phyloP scores from a whole-genome alignment of 2,797 vertebrate genomes.

The Artibeus jamaicensis region DNA sequence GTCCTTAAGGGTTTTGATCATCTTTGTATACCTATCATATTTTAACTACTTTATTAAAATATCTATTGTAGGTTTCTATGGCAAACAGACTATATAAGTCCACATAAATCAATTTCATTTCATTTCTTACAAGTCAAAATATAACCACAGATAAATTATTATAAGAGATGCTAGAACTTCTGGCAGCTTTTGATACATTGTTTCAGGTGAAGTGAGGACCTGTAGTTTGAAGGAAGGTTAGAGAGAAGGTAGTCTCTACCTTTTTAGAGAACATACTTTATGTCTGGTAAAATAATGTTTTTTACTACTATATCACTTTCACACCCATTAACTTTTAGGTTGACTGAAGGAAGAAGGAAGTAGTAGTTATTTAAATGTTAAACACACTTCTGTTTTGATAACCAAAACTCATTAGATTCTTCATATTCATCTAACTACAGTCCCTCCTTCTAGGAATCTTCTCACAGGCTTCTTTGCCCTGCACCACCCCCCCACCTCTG shows the following conservation, averaged over 20 bases:
- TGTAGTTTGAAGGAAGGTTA: background rate
- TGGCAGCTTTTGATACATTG: background rate
- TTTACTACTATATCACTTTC: background rate
- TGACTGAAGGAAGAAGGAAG: background rate
- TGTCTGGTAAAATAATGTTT: background rate
- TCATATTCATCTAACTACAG: background rate
- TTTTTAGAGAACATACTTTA: background rate
- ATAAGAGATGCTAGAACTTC: background rate
- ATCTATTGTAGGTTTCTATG: background rate
- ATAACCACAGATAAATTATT: background rate
- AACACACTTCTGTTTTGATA: background rate
- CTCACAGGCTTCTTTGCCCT: background rate
- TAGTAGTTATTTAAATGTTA: background rate
- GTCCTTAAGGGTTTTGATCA: background rate
- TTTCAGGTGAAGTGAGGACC: background rate
- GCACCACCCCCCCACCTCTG: too few species aligned
- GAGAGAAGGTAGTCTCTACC: background rate
- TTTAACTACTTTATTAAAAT: constrained; percentile 25
- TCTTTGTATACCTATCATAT: background rate
- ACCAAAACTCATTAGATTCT: background rate
- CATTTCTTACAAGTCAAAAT: background rate
- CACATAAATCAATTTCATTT: background rate
- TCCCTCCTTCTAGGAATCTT: background rate
- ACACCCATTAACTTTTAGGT: background rate
- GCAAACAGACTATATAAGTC: background rate